These are phyloP conservation scores for Myzus persicae DNA, from an alignment of 1,140 invertebrate genomes.

Conservation along the genomic window DNA sequence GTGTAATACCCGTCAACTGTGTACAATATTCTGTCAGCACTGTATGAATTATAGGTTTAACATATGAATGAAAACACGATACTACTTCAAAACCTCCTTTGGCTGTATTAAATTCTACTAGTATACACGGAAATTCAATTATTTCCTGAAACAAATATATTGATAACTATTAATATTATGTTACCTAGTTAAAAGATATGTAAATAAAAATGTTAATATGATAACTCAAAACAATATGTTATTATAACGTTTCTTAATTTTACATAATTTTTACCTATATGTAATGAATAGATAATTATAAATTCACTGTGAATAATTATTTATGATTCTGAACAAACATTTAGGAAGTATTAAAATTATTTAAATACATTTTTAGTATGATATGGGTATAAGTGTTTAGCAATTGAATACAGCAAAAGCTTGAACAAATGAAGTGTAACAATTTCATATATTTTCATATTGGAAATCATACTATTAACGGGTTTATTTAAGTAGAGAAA, in stretches of 20 bases:
- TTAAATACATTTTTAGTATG: background rate
- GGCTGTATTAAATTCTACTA: background rate
- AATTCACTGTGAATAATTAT: background rate
- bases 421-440: background rate
- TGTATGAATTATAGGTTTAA: conserved; percentile 68
- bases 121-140: conserved; percentile 46
- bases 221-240: no score
- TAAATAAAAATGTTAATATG: background rate
- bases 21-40: conserved; percentile 69
- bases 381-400: background rate
- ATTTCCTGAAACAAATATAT: conserved; percentile 44
- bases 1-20: conserved; percentile 70
- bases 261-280: background rate
- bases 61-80: conserved; percentile 69
- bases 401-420: background rate
- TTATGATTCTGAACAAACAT: background rate
- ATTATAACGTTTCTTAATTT: background rate
- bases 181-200: background rate
- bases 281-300: background rate
- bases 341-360: background rate
- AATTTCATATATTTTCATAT: background rate
- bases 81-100: conserved; percentile 65
- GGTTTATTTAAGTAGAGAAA: background rate
- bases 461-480: background rate
- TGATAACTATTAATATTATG: background rate